phyloP scores from a whole-genome alignment of 2,888 invertebrate genomes.

The Drymonia ruficornis region DNA sequence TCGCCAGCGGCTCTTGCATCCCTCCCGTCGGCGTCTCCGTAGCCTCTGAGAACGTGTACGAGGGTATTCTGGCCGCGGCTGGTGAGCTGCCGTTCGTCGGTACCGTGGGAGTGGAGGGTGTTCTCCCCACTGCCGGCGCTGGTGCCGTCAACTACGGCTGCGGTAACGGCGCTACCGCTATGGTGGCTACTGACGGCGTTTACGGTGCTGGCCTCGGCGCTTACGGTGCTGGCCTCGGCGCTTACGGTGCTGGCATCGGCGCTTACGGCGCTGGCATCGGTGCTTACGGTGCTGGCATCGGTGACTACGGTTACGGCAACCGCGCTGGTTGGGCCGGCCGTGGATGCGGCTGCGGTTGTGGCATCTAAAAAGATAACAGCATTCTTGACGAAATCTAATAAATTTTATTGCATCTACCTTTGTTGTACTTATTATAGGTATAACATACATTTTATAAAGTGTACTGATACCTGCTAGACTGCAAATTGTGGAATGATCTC shows the following conservation, averaged over 20 bases:
- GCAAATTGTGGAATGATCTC: too few relatives aligned
- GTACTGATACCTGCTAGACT: too few relatives aligned
- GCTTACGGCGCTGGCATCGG: background rate
- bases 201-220: background rate
- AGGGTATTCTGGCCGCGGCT: constrained; percentile 45
- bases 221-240: constrained; percentile 4
- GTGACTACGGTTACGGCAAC: constrained; percentile 2
- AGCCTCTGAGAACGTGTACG: constrained; percentile 50
- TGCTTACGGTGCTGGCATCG: constrained; percentile 1
- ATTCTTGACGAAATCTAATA: background rate
- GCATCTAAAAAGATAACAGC: background rate
- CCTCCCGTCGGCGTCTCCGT: constrained; percentile 49
- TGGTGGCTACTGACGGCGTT: constrained; percentile 26
- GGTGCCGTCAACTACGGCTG: constrained; percentile 49
- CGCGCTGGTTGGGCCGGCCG: constrained; percentile 1
- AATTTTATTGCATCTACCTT: background rate
- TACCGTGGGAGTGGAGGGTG: constrained; percentile 47
- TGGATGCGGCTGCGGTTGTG: constrained; percentile 2
- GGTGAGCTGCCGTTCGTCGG: constrained; percentile 54
- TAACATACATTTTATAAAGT: too few relatives aligned
- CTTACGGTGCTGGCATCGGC: constrained; percentile 1
- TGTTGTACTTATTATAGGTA: background rate
- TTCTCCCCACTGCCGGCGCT: constrained; percentile 44
- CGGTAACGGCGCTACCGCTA: constrained; percentile 46
- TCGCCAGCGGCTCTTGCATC: constrained; percentile 43